Evolutionary conservation across 2,888 invertebrate genomes (phyloP).

Genomic region (Abrostola tripartita): DNA sequence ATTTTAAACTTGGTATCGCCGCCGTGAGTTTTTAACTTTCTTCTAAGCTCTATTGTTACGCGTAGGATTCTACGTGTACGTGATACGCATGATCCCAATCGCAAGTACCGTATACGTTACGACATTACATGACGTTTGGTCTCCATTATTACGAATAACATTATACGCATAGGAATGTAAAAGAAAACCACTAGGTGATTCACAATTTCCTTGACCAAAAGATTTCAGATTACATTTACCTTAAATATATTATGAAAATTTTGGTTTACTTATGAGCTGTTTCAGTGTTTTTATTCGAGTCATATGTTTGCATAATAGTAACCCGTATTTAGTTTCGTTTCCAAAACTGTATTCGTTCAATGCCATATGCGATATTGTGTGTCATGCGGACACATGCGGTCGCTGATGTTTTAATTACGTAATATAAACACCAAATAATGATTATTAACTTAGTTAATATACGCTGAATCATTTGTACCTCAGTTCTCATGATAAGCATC

Average conservation of each 20-base stretch:
- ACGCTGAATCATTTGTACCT: no score
- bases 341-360: conserved; percentile 34
- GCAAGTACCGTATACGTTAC: no score
- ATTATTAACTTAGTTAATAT: neutral
- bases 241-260: conserved; percentile 20
- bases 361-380: conserved; percentile 20
- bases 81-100: no score
- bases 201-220: neutral
- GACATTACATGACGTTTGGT: no score
- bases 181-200: no score
- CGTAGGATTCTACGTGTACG: no score
- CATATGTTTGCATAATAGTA: conserved; percentile 31
- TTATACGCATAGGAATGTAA: no score
- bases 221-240: conserved; percentile 9
- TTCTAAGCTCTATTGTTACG: no score
- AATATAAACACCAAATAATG: conserved; percentile 21
- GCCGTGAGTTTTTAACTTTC: no score
- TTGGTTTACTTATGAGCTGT: conserved; percentile 5
- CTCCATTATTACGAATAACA: no score
- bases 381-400: conserved; percentile 3
- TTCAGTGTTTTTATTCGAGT: conserved; percentile 30
- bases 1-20: no score
- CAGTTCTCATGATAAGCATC: no score
- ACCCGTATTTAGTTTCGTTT: conserved; percentile 38
- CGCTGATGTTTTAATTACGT: conserved; percentile 17